Conservation (phyloP, 2,113 vertebrate species). For the Trogon melanurus region DNA sequence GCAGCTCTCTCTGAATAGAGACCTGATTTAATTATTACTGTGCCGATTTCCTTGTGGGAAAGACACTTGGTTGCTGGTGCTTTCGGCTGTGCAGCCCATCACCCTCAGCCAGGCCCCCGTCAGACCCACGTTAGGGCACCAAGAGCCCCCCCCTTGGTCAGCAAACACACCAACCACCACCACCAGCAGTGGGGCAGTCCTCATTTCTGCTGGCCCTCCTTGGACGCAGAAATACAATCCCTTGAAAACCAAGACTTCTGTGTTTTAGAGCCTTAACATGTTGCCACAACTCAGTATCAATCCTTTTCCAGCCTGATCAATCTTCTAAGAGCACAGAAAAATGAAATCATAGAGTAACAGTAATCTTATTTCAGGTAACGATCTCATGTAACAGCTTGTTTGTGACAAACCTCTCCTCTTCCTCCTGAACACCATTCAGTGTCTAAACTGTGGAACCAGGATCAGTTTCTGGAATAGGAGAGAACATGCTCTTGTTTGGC, state of each 20-base stretch:
- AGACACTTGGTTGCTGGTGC: neutral
- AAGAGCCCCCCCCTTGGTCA: neutral
- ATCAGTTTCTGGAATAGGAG: conserved; percentile 29
- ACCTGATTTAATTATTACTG: neutral
- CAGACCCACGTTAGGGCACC: neutral
- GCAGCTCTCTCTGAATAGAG: neutral
- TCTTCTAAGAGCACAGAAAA: neutral
- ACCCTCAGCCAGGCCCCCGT: neutral
- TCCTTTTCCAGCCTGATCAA: neutral
- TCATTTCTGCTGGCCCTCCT: neutral
- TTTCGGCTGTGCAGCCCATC: neutral
- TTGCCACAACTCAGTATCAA: neutral
- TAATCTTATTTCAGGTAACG: conserved; percentile 13
- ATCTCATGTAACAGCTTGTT: neutral
- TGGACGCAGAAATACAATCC: accelerated
- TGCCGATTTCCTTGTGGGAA: neutral
- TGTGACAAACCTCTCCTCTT: neutral
- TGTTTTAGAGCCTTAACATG: neutral
- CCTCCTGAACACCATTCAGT: neutral
- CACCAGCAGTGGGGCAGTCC: accelerated
- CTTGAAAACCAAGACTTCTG: neutral
- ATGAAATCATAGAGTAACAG: neutral
- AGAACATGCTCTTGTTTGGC: conserved; percentile 43
- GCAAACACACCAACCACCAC: neutral
- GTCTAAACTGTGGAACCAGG: neutral